Base-by-base conservation (phyloP, 2,797 vertebrate genomes). In the Sciurus vulgaris region DNA sequence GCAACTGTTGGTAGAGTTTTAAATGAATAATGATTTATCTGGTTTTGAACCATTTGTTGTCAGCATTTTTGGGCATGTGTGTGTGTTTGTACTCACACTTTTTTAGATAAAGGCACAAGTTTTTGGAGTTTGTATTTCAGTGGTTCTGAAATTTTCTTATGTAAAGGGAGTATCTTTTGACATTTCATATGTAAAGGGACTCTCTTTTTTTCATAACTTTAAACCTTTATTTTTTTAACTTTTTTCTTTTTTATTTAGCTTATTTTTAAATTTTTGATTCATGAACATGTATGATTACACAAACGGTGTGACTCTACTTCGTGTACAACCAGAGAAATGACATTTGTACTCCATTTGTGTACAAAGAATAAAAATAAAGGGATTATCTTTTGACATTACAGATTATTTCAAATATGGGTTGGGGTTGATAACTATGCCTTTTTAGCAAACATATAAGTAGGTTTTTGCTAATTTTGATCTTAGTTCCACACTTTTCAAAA, bases 21-120 rank as follows among this genome's bases (percentile, higher is more conserved):
- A 87, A 88, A 63, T 73, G 10, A 93, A 63, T 59, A 92, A 73
- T 77, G 63, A 35, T 74, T 89, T 91, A 44, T 94, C 13, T 72
- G 28, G 33, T 54, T 93, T 93, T 70, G 65, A 73, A 22, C 28
- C 3, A 67, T 59, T 91, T 82, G 49, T 56, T 65, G 91, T 47
- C 4, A 72, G 30, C 3, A 12, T 73, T 26, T 91, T 7, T 15
- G 20, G 54, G 54, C 20, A 7, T 20, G 76, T 54, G 14, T 86
- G 28, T 65, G 30, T 65, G 61, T 65, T 0, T 78, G 0, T 51
- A 9, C 24, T 77, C 14, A 78, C 3, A 28, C 6, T 51, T 76
- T 38, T 94, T 94, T 69, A 83, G 26, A 24, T 56, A n/a, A 90
- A 89, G 35, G 47, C 61, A 8, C 90, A 93, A 56, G 14, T 84